Percentiles rank a stretch among this genome's conserved stretches.
Conservation (phyloP, 2,797 vertebrate species). For the Antrozous pallidus region DNA sequence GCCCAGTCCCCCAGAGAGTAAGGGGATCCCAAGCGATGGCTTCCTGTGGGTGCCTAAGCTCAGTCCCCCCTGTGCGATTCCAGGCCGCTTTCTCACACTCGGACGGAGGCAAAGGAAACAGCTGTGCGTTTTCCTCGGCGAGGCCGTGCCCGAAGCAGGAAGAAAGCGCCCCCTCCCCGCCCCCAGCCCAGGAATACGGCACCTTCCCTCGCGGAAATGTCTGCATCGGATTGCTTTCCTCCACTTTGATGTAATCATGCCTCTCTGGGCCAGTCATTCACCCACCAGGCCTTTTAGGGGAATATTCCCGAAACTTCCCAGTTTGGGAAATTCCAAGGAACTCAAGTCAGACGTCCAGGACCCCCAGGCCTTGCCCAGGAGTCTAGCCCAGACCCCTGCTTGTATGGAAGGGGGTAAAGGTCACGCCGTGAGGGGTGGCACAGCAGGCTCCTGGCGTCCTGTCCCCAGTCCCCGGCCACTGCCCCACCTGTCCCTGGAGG, state of each 20-base stretch:
- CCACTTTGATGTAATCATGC: conserved; percentile 35
- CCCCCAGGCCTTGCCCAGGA: not conserved
- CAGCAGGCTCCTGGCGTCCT: not conserved
- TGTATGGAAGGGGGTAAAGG: not conserved
- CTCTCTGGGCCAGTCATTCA: not conserved
- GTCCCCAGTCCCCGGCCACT: not conserved
- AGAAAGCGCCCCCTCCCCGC: not conserved
- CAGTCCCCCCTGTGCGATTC: not conserved
- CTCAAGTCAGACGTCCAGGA: not conserved
- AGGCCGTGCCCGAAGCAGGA: not conserved
- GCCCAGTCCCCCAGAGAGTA: not conserved
- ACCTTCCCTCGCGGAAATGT: conserved; percentile 55
- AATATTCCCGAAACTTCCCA: not conserved
- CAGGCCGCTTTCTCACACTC: not conserved
- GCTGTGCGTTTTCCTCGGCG: not conserved
- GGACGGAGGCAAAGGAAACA: not conserved
- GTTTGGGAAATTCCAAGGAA: conserved; percentile 62
- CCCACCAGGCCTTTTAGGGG: conserved; percentile 70
- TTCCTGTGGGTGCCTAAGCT: not conserved
- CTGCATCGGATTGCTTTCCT: conserved; percentile 29
- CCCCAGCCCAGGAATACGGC: not conserved
- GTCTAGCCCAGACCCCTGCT: not conserved
- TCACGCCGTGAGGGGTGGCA: not conserved
- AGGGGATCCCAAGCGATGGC: not conserved
- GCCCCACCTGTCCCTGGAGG: not conserved